These are phyloP conservation scores for Sipha maydis DNA, from an alignment of 2,888 invertebrate species.

Conservation along the genomic window DNA sequence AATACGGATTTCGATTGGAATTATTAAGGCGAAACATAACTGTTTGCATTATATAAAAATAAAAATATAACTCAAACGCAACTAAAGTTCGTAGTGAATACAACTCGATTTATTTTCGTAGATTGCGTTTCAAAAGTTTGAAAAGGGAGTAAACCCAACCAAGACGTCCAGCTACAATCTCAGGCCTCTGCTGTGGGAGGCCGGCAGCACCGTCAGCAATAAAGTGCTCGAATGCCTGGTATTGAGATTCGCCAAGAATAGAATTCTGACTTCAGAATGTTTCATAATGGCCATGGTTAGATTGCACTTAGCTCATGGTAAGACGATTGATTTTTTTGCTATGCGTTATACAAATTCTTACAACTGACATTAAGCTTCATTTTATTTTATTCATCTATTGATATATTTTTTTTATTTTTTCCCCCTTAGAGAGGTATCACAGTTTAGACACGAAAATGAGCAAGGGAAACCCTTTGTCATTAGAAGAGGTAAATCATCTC, in stretches of 20 bases:
- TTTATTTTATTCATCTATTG: background rate
- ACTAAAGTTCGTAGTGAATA: background rate
- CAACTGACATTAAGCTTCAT: background rate
- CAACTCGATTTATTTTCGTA: constrained; percentile 65
- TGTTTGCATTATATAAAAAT: no score
- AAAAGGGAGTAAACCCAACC: constrained; percentile 70
- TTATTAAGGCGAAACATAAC: no score
- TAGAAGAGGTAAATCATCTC: constrained; percentile 74
- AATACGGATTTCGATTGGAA: no score
- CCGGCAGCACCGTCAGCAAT: constrained; percentile 77
- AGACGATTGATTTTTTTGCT: constrained; percentile 61
- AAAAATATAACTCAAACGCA: no score
- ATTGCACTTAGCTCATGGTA: constrained; percentile 75
- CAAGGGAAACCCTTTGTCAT: constrained; percentile 76
- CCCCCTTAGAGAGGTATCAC: constrained; percentile 75
- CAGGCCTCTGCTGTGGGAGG: constrained; percentile 76
- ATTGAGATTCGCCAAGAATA: constrained; percentile 74
- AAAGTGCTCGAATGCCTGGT: constrained; percentile 80
- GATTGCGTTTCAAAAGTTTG: constrained; percentile 74
- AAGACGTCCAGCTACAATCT: constrained; percentile 75
- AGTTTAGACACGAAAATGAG: constrained; percentile 76
- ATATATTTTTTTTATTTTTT: constrained; percentile 11
- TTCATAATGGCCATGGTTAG: constrained; percentile 76
- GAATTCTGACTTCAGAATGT: constrained; percentile 72
- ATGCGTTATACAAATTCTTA: no score